Evolutionary conservation across 92 coral and sea anemone species (phyloP).

Genomic region (Siderastrea radians): DNA sequence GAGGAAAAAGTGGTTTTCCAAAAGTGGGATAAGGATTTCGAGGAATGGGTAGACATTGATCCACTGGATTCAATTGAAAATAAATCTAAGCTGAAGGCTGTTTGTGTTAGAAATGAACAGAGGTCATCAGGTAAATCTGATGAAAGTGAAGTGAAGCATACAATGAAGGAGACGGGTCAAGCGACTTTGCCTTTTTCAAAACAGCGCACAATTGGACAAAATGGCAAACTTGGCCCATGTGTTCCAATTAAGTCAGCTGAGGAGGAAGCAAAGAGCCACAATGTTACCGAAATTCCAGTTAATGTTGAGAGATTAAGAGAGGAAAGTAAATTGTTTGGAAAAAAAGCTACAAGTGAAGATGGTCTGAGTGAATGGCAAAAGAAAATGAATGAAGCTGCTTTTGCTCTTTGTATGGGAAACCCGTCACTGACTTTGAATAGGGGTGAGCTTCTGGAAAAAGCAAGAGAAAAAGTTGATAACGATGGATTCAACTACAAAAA

Average conservation of each 20-base stretch:
- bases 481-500: conserved; percentile 68
- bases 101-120: conserved; percentile 23
- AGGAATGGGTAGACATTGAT: conserved; percentile 20
- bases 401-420: conserved; percentile 16
- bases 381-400: conserved; percentile 17
- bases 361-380: conserved; percentile 21
- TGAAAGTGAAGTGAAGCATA: conserved; percentile 7
- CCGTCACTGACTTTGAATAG: conserved; percentile 8
- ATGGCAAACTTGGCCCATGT: conserved; percentile 26
- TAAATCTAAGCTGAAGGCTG: conserved; percentile 23
- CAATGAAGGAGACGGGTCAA: conserved; percentile 11
- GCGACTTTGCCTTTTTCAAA: conserved; percentile 20
- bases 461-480: conserved; percentile 58
- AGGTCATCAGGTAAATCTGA: conserved; percentile 7
- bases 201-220: conserved; percentile 3
- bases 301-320: conserved; percentile 14
- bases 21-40: conserved; percentile 20
- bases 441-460: conserved; percentile 27
- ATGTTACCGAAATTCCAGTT: conserved; percentile 9
- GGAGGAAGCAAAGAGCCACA: conserved; percentile 23
- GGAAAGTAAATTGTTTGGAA: conserved; percentile 10
- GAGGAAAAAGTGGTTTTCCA: conserved; percentile 21
- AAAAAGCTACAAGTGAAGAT: conserved; percentile 5
- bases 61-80: conserved; percentile 22
- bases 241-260: conserved; percentile 7